Conservation (phyloP, 2,888 invertebrate species). For the Cantharis rustica region DNA sequence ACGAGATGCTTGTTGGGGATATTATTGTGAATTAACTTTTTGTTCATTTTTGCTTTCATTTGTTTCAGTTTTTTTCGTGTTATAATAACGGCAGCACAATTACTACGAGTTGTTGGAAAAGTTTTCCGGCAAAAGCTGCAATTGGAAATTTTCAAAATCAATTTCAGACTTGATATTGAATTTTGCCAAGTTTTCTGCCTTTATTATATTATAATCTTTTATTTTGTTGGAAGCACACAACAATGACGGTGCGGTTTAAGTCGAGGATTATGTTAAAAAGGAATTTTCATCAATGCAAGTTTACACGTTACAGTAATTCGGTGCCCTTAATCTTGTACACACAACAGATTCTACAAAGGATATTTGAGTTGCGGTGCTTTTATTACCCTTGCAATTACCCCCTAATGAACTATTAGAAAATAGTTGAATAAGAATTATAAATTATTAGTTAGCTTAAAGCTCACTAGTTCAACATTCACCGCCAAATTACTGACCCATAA, state of each 20-base stretch:
- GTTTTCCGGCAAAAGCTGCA: neutral
- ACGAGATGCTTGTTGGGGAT: conserved; percentile 10
- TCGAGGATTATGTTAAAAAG: neutral
- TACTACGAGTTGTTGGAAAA: neutral
- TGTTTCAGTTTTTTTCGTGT: conserved; percentile 8
- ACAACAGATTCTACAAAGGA: neutral
- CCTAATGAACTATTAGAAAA: neutral
- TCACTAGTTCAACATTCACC: neutral
- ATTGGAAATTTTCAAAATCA: neutral
- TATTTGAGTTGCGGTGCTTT: neutral
- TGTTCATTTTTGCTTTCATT: conserved; percentile 1
- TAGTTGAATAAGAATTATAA: neutral
- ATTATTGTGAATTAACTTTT: conserved; percentile 13
- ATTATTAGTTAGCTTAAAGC: neutral
- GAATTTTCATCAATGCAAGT: neutral
- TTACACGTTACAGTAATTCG: neutral
- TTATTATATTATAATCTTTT: neutral
- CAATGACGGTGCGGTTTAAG: neutral
- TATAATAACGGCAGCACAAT: neutral
- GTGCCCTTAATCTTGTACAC: neutral
- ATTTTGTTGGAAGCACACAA: neutral
- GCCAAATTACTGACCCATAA: neutral
- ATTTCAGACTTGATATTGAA: neutral
- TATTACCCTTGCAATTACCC: neutral
- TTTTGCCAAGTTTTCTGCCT: neutral